These are phyloP conservation scores for Plagodis dolabraria DNA, from an alignment of 2,888 invertebrate species.

Conservation along the genomic window DNA sequence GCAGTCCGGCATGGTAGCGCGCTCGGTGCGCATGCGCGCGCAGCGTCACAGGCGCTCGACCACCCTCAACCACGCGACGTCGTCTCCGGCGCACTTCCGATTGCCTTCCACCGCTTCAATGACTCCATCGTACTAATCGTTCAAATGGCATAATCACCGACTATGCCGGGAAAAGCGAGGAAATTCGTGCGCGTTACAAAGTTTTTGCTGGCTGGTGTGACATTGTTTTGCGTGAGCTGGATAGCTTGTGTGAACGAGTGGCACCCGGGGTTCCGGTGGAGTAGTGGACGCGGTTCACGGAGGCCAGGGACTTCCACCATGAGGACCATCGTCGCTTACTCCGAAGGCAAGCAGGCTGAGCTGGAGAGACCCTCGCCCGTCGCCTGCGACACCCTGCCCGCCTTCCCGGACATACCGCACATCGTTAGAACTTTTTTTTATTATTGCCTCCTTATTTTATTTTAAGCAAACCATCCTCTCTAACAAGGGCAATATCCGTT, in stretches of 20 bases:
- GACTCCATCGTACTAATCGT: constrained; percentile 10
- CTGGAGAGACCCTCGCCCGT: constrained; percentile 76
- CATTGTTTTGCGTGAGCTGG: constrained; percentile 76
- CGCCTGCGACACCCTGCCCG: constrained; percentile 69
- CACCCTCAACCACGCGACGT: constrained; percentile 43
- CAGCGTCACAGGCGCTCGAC: constrained; percentile 58
- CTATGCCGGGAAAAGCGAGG: constrained; percentile 61
- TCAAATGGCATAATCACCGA: constrained; percentile 45
- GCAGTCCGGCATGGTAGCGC: constrained; percentile 80
- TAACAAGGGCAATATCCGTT: constrained; percentile 17
- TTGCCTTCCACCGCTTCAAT: constrained; percentile 5
- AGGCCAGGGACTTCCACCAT: constrained; percentile 63
- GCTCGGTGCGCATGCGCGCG: constrained; percentile 75
- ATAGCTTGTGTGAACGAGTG: constrained; percentile 74
- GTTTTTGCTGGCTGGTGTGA: constrained; percentile 69
- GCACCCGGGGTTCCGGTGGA: constrained; percentile 65
- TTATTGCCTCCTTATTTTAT: constrained; percentile 1
- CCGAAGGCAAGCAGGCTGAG: constrained; percentile 82
- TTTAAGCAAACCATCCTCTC: constrained; percentile 13
- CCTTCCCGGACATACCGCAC: constrained; percentile 60
- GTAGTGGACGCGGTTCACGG: constrained; percentile 42
- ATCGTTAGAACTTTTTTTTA: constrained; percentile 58
- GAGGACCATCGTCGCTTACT: constrained; percentile 86
- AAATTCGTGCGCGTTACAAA: constrained; percentile 69
- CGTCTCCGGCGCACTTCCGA: constrained; percentile 40